A percentile compares a stretch with the other conserved stretches of the same genome.
phyloP scores from a whole-genome alignment of 2,113 vertebrate species.

The Hyaena hyaena region DNA sequence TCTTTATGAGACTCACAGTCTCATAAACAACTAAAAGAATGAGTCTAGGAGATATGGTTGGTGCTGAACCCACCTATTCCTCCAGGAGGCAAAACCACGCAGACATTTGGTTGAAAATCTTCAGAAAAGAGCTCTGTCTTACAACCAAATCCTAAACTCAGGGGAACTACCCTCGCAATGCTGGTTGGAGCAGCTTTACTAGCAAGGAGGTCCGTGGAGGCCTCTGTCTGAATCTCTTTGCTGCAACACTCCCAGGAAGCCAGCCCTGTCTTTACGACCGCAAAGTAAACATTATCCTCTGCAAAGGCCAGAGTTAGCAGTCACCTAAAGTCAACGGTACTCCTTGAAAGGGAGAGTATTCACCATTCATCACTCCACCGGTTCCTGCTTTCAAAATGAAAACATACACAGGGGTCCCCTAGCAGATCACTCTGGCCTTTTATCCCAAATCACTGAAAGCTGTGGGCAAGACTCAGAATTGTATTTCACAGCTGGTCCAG shows the following conservation, averaged over 20 bases:
- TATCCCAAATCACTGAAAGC: neutral
- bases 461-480: neutral
- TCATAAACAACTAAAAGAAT: neutral
- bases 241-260: conserved; percentile 37
- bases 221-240: conserved; percentile 24
- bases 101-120: neutral
- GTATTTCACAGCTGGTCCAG: neutral
- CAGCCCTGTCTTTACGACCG: conserved; percentile 25
- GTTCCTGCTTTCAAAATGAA: neutral
- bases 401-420: neutral
- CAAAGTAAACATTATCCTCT: conserved; percentile 26
- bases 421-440: neutral
- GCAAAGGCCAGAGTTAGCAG: neutral
- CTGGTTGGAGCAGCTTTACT: neutral
- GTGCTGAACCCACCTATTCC: neutral
- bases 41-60: neutral
- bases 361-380: neutral
- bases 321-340: neutral
- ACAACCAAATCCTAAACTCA: neutral
- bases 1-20: neutral
- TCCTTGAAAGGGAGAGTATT: conserved; percentile 28
- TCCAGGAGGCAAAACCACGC: neutral
- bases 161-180: neutral
- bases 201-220: neutral
- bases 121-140: neutral